These are phyloP conservation scores for Barbus barbus DNA, from an alignment of 2,113 vertebrate species.

Conservation along the genomic window DNA sequence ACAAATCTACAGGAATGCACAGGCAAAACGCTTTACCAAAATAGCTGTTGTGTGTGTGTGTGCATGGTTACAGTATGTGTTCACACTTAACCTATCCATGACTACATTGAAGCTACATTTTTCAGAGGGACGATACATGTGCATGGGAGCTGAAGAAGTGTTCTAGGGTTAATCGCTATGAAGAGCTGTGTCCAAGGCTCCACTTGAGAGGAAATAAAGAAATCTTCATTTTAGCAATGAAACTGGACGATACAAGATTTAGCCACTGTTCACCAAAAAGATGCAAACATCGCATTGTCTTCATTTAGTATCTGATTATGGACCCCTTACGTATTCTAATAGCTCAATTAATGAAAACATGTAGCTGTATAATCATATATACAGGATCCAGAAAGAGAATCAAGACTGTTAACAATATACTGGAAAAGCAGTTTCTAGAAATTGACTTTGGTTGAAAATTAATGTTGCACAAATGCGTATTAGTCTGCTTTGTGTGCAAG, in stretches of 20 bases:
- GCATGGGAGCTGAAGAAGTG: constrained; percentile 33
- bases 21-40: constrained; percentile 54
- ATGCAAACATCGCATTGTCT: constrained; percentile 57
- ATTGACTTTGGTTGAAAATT: constrained; percentile 70
- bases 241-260: constrained; percentile 53
- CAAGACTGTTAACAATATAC: constrained; percentile 53
- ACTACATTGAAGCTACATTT: constrained; percentile 52
- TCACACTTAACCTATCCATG: constrained; percentile 51
- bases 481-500: constrained; percentile 71
- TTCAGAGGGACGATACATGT: constrained; percentile 43
- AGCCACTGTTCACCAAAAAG: constrained; percentile 59
- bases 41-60: constrained; percentile 29
- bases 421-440: constrained; percentile 50
- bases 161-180: constrained; percentile 50
- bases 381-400: constrained; percentile 56
- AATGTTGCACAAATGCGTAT: constrained; percentile 63
- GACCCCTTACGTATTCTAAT: constrained; percentile 52
- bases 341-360: constrained; percentile 29
- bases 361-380: constrained; percentile 52
- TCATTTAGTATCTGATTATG: constrained; percentile 49
- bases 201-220: constrained; percentile 35
- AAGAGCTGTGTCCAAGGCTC: constrained; percentile 50
- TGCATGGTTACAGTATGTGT: constrained; percentile 50
- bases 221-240: constrained; percentile 45
- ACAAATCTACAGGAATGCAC: constrained; percentile 61